These are phyloP conservation scores for Solenodon paradoxus DNA, from an alignment of 2,113 vertebrate genomes.

Conservation along the genomic window DNA sequence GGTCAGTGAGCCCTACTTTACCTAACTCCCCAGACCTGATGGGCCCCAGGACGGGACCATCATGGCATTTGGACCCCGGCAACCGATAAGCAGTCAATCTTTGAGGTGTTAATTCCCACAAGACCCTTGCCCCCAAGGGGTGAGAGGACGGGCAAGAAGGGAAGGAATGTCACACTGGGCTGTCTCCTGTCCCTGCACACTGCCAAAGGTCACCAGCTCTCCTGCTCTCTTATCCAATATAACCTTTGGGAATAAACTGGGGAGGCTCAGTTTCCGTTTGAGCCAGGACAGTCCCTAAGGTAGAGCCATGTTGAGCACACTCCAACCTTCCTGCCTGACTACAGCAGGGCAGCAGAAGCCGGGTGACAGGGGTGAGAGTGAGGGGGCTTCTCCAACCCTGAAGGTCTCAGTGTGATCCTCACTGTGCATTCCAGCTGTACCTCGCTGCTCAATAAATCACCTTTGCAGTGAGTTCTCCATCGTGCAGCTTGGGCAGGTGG, in stretches of 20 bases:
- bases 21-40: neutral
- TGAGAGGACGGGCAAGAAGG: neutral
- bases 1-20: neutral
- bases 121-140: neutral
- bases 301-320: neutral
- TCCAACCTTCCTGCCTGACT: neutral
- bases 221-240: neutral
- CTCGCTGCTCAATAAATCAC: constrained; percentile 40
- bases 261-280: neutral
- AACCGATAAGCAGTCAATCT: neutral
- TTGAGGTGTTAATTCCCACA: neutral
- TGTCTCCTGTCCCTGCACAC: neutral
- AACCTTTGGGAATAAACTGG: neutral
- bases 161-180: neutral
- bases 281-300: neutral
- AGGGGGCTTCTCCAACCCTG: neutral
- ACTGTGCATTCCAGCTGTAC: neutral
- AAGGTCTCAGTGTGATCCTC: neutral
- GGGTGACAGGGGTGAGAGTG: neutral
- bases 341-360: neutral
- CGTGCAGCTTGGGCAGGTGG: neutral
- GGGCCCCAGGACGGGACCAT: neutral
- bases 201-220: neutral
- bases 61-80: neutral
- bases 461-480: neutral